phyloP scores from a whole-genome alignment of 2,888 invertebrate species.

The Lomographa bimaculata region DNA sequence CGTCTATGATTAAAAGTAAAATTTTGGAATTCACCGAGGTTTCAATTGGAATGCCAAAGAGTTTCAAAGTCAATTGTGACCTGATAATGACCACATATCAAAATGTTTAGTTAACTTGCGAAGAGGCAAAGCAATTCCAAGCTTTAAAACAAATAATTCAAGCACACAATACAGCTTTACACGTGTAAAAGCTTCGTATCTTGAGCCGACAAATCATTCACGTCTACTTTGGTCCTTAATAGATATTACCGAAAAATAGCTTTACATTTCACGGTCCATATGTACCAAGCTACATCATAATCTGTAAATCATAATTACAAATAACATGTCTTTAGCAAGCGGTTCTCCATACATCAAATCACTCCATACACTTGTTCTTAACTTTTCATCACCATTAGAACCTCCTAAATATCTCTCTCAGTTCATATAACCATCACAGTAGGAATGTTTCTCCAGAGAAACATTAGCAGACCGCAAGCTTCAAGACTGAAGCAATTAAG shows the following conservation, averaged over 20 bases:
- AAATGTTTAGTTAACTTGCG: slow-evolving; percentile 1
- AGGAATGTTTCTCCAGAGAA: no score
- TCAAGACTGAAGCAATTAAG: slow-evolving; percentile 16
- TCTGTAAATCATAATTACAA: no score
- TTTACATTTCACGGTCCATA: slow-evolving; percentile 1
- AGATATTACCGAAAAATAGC: slow-evolving; percentile 7
- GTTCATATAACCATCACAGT: no score
- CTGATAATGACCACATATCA: background rate
- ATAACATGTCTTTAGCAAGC: slow-evolving; percentile 6
- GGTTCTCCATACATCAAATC: slow-evolving; percentile 1
- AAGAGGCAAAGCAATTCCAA: background rate
- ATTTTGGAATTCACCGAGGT: background rate
- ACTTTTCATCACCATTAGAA: no score
- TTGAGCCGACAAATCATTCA: slow-evolving; percentile 8
- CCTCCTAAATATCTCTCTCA: no score
- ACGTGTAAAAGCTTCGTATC: slow-evolving; percentile 3
- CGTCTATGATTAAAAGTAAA: no score
- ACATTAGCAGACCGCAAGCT: slow-evolving; percentile 13
- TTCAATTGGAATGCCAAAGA: slow-evolving; percentile 11
- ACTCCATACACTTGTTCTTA: background rate
- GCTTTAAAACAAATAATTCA: no score
- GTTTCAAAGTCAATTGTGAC: background rate
- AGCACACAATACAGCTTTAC: background rate
- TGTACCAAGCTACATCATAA: no score
- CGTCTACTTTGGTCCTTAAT: slow-evolving; percentile 18